Evolutionary conservation across 2,888 invertebrate species (phyloP).

Genomic region (Belgica antarctica): DNA sequence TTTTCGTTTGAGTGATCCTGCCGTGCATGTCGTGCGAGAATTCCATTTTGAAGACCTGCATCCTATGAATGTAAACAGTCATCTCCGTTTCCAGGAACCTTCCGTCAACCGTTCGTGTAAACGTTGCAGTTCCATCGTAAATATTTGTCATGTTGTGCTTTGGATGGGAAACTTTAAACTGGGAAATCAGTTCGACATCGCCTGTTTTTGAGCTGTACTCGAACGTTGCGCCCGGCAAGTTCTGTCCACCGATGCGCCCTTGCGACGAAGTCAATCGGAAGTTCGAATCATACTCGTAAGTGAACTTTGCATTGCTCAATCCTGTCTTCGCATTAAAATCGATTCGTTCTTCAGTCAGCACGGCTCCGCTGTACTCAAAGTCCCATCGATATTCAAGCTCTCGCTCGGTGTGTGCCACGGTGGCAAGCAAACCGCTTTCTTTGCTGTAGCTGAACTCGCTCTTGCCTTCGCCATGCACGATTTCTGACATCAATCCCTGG

Average conservation of each 20-base stretch:
- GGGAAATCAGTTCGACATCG: slow-evolving; percentile 74
- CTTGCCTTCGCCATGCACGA: slow-evolving; percentile 81
- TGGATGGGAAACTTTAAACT: slow-evolving; percentile 75
- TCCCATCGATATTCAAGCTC: slow-evolving; percentile 87
- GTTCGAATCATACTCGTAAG: slow-evolving; percentile 89
- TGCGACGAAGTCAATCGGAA: slow-evolving; percentile 78
- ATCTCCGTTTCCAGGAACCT: slow-evolving; percentile 78
- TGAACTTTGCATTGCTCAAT: slow-evolving; percentile 85
- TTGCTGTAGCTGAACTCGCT: slow-evolving; percentile 79
- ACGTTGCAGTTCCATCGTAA: slow-evolving; percentile 82
- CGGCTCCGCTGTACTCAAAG: slow-evolving; percentile 75
- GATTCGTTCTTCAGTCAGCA: slow-evolving; percentile 77
- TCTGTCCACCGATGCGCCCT: slow-evolving; percentile 84
- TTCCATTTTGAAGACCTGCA: slow-evolving; percentile 88
- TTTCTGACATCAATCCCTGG: slow-evolving; percentile 76
- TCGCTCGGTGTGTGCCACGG: slow-evolving; percentile 76
- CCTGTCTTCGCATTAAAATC: slow-evolving; percentile 88
- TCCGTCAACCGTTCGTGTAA: slow-evolving; percentile 73
- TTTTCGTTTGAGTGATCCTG: slow-evolving; percentile 79
- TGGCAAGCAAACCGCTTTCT: slow-evolving; percentile 73
- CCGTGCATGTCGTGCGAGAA: slow-evolving; percentile 83
- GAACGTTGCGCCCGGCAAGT: slow-evolving; percentile 73
- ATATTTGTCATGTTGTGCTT: slow-evolving; percentile 81
- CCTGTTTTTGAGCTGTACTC: slow-evolving; percentile 80
- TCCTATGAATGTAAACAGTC: slow-evolving; percentile 78